Evolutionary conservation across 2,888 invertebrate species (phyloP), one percentile per base, ranked within the genome.

Genomic region (Sphinx pinastri): DNA sequence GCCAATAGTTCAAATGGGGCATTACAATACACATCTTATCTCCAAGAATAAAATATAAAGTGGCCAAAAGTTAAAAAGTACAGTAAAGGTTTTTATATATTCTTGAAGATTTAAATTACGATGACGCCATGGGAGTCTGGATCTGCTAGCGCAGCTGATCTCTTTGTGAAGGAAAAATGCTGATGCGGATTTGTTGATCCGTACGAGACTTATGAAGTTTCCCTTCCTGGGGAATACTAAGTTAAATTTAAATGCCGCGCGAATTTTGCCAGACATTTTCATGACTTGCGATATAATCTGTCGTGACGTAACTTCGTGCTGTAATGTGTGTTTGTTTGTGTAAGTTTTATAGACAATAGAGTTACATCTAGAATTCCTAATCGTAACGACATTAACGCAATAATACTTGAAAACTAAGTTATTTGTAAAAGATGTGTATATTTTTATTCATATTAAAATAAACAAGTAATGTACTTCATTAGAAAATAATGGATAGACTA

Each of bases 81-180:
- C 31, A 49, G 59, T 52, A 59, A 25, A 19, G 59, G n/a, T 38
- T 7, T 8, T 25, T 59, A 58, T 60, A 60, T 16, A 19, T 69
- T 19, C 45, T 45, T 63, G 45, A 14, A 70, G 78, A 76, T 79
- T 81, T 76, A 79, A 84, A 80, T 79, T 75, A 74, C 79, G 82
- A 79, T 80, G 81, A 73, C 73, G 76, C 75, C 79, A 76, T 74
- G 74, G 76, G 77, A 81, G 69, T 25, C 57, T 71, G 74, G 84
- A 85, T 84, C 79, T 85, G 85, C 84, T 76, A 79, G 77, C 81
- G 74, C 77, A 77, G 79, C 67, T 70, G 71, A 77, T 76, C 75
- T 79, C 82, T 83, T 84, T 84, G 84, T 79, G 73, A 73, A 77
- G 75, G 73, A 74, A 82, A 76, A 79, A 78, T 73, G 78, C 81